Conservation (phyloP, 2,113 vertebrate genomes). For the Muntiacus muntjak region DNA sequence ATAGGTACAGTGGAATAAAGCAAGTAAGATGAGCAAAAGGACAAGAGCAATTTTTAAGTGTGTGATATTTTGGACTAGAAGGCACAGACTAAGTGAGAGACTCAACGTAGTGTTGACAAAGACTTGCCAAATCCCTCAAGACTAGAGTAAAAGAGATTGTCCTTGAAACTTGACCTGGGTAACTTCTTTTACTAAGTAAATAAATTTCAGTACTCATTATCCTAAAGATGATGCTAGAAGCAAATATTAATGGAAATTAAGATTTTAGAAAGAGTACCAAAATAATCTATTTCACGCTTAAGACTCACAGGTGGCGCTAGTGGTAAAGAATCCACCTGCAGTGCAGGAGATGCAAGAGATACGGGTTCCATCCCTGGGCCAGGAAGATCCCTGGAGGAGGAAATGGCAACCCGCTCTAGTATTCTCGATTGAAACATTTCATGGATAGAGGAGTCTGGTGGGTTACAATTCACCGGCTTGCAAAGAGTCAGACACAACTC, state of each 20-base stretch:
- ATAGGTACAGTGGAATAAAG: neutral
- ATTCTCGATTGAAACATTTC: neutral
- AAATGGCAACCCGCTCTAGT: neutral
- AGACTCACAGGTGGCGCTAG: neutral
- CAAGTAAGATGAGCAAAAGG: neutral
- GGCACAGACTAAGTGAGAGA: neutral
- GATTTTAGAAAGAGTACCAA: constrained; percentile 13
- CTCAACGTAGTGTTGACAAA: neutral
- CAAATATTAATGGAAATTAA: neutral
- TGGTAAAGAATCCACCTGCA: neutral
- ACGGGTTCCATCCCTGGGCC: neutral
- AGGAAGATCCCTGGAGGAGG: neutral
- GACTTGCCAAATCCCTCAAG: neutral
- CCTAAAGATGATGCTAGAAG: neutral
- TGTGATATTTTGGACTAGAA: neutral
- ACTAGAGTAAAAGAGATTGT: neutral
- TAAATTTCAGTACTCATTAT: neutral
- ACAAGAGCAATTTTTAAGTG: neutral
- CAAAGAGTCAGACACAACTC: neutral
- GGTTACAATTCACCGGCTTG: neutral
- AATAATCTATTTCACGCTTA: neutral
- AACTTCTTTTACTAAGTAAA: constrained; percentile 2
- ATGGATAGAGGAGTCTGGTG: neutral
- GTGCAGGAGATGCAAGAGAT: neutral
- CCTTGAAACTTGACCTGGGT: neutral